phyloP scores from a whole-genome alignment of 2,888 invertebrate genomes.

The Pteria penguin region DNA sequence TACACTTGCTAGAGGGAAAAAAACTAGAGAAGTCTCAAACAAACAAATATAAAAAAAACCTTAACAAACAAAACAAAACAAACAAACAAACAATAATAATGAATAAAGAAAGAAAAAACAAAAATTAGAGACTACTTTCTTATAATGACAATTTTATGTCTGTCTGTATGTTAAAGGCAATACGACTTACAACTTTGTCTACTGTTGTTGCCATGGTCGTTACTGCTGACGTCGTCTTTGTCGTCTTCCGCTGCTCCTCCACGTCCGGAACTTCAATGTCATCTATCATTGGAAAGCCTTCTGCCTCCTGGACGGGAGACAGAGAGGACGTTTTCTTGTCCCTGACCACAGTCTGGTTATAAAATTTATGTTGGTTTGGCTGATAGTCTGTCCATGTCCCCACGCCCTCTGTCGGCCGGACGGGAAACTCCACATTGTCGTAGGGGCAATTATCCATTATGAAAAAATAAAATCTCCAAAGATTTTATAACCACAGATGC shows the following conservation, averaged over 20 bases:
- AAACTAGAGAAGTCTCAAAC: too few relatives aligned
- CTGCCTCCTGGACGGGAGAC: constrained; percentile 68
- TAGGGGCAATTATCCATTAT: constrained; percentile 70
- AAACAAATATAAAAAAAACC: too few relatives aligned
- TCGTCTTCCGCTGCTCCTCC: constrained; percentile 62
- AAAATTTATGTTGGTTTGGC: constrained; percentile 20
- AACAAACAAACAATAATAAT: too few relatives aligned
- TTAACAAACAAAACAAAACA: too few relatives aligned
- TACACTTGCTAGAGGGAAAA: too few relatives aligned
- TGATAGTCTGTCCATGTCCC: constrained; percentile 51
- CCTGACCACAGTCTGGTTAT: constrained; percentile 39
- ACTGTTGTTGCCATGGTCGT: neutral
- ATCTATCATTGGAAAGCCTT: constrained; percentile 24
- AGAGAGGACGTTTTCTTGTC: constrained; percentile 51
- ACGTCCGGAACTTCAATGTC: constrained; percentile 51
- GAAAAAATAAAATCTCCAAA: too few relatives aligned
- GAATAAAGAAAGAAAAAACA: too few relatives aligned
- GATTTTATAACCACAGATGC: too few relatives aligned
- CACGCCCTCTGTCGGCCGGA: constrained; percentile 55
- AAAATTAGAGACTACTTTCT: neutral
- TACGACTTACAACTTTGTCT: constrained; percentile 16
- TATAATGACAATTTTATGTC: neutral
- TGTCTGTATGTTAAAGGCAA: too few relatives aligned
- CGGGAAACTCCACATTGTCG: constrained; percentile 75
- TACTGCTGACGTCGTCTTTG: constrained; percentile 25